phyloP scores from a whole-genome alignment of 2,797 vertebrate genomes.

The Chiropotes sagulatus region DNA sequence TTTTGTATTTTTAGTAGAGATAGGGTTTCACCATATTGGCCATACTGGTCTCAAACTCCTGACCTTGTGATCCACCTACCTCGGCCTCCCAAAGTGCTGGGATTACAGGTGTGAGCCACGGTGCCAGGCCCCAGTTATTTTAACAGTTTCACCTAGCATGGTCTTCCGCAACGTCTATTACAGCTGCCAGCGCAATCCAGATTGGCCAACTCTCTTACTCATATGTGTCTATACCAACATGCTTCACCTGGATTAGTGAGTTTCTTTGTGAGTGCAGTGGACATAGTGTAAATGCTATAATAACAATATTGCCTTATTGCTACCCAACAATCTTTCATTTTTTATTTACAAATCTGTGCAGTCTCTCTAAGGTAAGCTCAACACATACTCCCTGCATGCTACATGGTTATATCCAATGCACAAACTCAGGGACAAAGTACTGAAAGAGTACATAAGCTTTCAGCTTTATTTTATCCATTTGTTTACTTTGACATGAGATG shows the following conservation, averaged over 20 bases:
- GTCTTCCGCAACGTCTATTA: background rate
- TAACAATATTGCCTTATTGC: background rate
- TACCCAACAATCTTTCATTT: background rate
- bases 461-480: background rate
- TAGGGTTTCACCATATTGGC: too few relatives aligned
- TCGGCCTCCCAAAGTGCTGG: too few relatives aligned
- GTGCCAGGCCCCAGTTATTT: background rate
- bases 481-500: background rate
- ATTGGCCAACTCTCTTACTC: background rate
- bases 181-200: background rate
- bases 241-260: background rate
- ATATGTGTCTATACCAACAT: background rate
- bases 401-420: background rate
- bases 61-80: too few relatives aligned
- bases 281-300: background rate
- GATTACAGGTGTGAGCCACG: too few relatives aligned
- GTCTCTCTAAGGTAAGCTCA: background rate
- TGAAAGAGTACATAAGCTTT: constrained; percentile 51
- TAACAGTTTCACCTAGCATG: background rate
- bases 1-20: too few relatives aligned
- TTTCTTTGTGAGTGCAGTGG: background rate
- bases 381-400: background rate
- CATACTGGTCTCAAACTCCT: too few relatives aligned
- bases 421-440: background rate
- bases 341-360: background rate